Percentiles rank a stretch among this genome's conserved stretches.
phyloP scores from a whole-genome alignment of 1,140 invertebrate genomes.

The Nixonia krombeini region DNA sequence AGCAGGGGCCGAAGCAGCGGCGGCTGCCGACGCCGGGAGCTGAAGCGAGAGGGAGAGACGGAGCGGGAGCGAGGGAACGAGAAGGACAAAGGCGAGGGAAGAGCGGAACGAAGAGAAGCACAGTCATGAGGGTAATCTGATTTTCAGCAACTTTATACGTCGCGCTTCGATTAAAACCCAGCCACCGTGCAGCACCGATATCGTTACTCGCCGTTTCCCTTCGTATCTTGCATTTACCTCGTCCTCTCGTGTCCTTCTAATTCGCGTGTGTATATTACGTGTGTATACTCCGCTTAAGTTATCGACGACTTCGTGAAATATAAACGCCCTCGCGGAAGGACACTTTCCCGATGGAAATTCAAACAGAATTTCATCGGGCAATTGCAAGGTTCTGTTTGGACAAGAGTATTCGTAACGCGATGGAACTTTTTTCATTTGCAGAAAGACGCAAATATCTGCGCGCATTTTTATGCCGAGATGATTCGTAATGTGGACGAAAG shows the following conservation, averaged over 20 bases:
- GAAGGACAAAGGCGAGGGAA: constrained; percentile 5
- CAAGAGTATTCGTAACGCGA: no score
- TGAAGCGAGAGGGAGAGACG: constrained; percentile 6
- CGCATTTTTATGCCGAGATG: no score
- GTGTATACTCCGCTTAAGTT: constrained; percentile 31
- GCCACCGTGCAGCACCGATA: constrained; percentile 63
- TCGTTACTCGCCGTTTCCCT: constrained; percentile 56
- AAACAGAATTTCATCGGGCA: no score
- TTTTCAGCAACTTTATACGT: constrained; percentile 70
- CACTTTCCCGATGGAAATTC: no score
- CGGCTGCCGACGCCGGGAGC: background rate
- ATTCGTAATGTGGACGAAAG: no score
- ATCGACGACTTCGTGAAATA: constrained; percentile 41
- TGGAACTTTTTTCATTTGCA: no score
- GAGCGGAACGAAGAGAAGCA: constrained; percentile 25
- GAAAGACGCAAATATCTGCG: no score
- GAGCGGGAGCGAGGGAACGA: no score
- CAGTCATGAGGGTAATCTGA: constrained; percentile 62
- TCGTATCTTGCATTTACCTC: constrained; percentile 41
- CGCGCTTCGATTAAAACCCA: constrained; percentile 70
- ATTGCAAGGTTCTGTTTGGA: no score
- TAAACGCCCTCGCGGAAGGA: no score
- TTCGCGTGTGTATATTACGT: constrained; percentile 41
- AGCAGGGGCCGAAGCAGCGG: constrained; percentile 2
- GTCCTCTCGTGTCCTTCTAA: constrained; percentile 38